phyloP scores from a whole-genome alignment of 2,888 invertebrate genomes.

The Clusia tigrina region DNA sequence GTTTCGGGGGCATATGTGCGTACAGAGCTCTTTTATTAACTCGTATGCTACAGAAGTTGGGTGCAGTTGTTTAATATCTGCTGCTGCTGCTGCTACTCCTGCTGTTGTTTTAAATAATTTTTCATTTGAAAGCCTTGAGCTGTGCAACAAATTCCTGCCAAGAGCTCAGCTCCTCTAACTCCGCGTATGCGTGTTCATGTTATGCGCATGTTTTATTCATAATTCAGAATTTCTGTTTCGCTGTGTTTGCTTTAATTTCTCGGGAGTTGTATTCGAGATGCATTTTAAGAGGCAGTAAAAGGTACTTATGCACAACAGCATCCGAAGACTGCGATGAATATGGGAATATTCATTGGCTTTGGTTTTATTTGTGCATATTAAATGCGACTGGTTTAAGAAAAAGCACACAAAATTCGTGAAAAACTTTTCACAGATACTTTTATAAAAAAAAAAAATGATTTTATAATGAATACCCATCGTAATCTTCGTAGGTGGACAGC shows the following conservation, averaged over 20 bases:
- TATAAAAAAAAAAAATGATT: too few relatives aligned
- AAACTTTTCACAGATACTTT: too few relatives aligned
- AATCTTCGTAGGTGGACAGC: too few relatives aligned
- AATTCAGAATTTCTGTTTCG: conserved; percentile 37
- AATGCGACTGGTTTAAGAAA: too few relatives aligned
- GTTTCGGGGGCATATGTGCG: neutral
- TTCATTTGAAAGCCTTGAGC: neutral
- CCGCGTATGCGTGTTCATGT: conserved; percentile 43
- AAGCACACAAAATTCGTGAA: too few relatives aligned
- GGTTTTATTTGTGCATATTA: too few relatives aligned
- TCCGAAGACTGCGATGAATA: too few relatives aligned
- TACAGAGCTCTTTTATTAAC: neutral
- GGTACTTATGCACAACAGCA: too few relatives aligned
- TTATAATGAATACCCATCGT: too few relatives aligned
- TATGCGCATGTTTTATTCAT: conserved; percentile 55
- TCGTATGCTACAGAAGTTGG: too few relatives aligned
- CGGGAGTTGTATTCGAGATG: conserved; percentile 2
- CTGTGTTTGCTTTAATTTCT: conserved; percentile 12
- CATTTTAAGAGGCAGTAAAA: neutral
- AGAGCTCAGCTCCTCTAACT: neutral
- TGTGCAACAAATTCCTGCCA: conserved; percentile 7
- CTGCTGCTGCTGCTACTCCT: neutral
- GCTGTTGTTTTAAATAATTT: conserved; percentile 1
- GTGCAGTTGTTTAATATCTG: neutral
- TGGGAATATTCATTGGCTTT: too few relatives aligned